Evolutionary conservation across 1,140 invertebrate genomes (phyloP).

Genomic region (Lepidostoma basale): DNA sequence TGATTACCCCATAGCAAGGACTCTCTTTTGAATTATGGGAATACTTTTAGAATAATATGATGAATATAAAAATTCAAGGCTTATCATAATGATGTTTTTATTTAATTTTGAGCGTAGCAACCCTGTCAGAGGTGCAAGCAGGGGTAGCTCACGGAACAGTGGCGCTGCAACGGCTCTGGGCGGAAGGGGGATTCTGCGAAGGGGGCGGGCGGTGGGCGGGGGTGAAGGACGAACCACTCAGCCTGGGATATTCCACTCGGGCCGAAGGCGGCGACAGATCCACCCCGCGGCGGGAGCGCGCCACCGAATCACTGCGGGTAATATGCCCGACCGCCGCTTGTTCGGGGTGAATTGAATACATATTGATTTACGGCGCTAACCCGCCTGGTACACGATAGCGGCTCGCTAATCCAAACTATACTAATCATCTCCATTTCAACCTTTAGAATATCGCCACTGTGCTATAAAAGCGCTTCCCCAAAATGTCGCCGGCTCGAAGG

Average conservation of each 20-base stretch:
- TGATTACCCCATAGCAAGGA: too few species aligned
- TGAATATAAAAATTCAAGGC: background rate
- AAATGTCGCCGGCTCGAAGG: too few species aligned
- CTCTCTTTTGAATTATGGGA: too few species aligned
- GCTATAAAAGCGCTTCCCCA: too few species aligned
- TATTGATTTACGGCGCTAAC: slow-evolving; percentile 2
- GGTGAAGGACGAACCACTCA: slow-evolving; percentile 26
- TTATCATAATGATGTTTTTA: too few species aligned
- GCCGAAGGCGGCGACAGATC: slow-evolving; percentile 17
- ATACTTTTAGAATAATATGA: background rate
- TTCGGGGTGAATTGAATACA: slow-evolving; percentile 14
- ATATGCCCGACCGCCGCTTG: slow-evolving; percentile 17
- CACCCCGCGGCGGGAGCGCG: slow-evolving; percentile 6
- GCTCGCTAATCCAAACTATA: background rate
- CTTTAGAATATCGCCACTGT: too few species aligned
- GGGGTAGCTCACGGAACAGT: slow-evolving; percentile 19
- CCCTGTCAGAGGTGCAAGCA: slow-evolving; percentile 21
- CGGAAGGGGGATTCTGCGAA: background rate
- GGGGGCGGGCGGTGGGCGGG: background rate
- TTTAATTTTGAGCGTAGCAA: too few species aligned
- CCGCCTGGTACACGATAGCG: background rate
- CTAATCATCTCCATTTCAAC: too few species aligned
- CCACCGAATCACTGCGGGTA: slow-evolving; percentile 8
- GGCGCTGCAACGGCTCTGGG: slow-evolving; percentile 19
- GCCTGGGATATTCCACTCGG: slow-evolving; percentile 23